phyloP scores from a whole-genome alignment of 2,113 vertebrate species.

The Nothocercus julius region DNA sequence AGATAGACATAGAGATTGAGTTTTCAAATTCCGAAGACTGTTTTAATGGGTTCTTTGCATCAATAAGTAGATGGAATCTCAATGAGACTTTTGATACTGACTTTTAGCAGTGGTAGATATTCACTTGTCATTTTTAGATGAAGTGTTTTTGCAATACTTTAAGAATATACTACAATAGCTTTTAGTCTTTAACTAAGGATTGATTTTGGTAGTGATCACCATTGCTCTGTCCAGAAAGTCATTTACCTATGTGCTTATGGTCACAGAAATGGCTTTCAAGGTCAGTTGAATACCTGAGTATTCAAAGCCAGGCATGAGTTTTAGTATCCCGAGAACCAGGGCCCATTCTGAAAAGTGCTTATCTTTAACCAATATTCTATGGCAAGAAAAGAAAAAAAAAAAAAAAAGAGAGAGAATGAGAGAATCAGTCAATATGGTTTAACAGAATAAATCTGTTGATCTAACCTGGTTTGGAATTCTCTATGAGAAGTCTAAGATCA shows the following conservation, averaged over 20 bases:
- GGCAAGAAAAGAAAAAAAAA: not conserved
- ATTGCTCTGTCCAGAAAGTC: not conserved
- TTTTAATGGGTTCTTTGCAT: not conserved
- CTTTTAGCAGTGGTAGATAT: not conserved
- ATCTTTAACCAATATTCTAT: not conserved
- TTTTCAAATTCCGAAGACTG: not conserved
- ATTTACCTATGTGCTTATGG: accelerated
- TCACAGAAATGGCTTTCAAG: not conserved
- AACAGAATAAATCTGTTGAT: not conserved
- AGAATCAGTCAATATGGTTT: not conserved
- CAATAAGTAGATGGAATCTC: not conserved
- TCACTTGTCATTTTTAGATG: not conserved
- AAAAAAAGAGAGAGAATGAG: not conserved
- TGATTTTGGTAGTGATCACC: not conserved
- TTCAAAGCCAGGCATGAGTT: not conserved
- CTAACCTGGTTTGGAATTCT: not conserved
- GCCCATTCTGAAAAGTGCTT: not conserved
- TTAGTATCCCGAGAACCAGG: not conserved
- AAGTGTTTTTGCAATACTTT: not conserved
- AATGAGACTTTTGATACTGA: not conserved
- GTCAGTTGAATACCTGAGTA: not conserved
- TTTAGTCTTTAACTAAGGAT: not conserved
- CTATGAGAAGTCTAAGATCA: not conserved
- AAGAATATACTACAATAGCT: not conserved
- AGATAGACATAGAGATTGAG: not conserved